Conservation (phyloP, 2,888 invertebrate genomes). For the Sesia bembeciformis region DNA sequence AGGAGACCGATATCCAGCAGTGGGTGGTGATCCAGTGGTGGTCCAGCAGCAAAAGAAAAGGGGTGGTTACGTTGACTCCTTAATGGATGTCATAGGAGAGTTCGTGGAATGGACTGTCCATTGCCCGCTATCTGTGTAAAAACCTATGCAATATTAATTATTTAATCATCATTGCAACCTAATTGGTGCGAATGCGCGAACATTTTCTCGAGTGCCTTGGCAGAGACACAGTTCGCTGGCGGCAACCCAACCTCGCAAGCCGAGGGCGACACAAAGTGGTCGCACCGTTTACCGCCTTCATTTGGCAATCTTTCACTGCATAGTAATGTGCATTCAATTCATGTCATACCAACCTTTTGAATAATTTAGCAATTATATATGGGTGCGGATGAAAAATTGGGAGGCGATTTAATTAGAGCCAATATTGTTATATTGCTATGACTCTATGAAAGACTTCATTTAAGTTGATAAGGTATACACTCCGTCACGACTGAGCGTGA, state of each 20-base stretch:
- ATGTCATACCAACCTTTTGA: constrained; percentile 26
- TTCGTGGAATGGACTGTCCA: too few species aligned
- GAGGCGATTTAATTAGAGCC: not conserved
- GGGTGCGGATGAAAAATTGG: not conserved
- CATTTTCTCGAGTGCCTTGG: constrained; percentile 38
- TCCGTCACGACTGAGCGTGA: too few species aligned
- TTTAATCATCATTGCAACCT: not conserved
- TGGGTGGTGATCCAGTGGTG: too few species aligned
- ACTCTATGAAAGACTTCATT: not conserved
- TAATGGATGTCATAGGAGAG: too few species aligned
- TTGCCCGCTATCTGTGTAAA: too few species aligned
- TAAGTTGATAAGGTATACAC: not conserved
- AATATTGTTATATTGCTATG: not conserved
- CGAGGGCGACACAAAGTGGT: constrained; percentile 32
- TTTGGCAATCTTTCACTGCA: constrained; percentile 56
- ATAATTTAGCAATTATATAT: constrained; percentile 15
- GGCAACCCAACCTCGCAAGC: constrained; percentile 14
- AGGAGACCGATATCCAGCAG: too few species aligned
- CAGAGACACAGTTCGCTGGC: constrained; percentile 21
- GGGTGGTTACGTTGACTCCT: too few species aligned
- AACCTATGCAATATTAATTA: too few species aligned
- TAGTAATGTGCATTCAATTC: constrained; percentile 37
- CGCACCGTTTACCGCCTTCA: constrained; percentile 48
- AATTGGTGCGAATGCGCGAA: constrained; percentile 21
- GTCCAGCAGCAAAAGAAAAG: too few species aligned